Conservation (phyloP, 2,888 invertebrate genomes). For the Cepaea hortensis region DNA sequence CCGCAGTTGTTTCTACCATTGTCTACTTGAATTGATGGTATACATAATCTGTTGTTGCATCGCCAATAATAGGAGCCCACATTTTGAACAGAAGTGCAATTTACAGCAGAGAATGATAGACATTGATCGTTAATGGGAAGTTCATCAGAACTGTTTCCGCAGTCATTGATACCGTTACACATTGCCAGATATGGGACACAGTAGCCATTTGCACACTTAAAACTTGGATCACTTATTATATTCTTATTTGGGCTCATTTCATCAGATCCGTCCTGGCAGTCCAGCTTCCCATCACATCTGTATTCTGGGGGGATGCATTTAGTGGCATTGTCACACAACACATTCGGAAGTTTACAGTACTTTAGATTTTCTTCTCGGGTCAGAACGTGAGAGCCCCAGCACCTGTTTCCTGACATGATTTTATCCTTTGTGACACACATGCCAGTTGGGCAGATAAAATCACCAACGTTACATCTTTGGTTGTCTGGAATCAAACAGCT, state of each 20-base stretch:
- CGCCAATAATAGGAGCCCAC: background rate
- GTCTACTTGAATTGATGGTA: background rate
- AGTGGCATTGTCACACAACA: background rate
- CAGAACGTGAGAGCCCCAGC: background rate
- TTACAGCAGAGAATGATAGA: too few relatives aligned
- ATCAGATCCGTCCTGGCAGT: conserved; percentile 14
- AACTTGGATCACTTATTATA: background rate
- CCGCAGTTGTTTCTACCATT: conserved; percentile 20
- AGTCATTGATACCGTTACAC: conserved; percentile 18
- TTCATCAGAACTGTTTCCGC: conserved; percentile 22
- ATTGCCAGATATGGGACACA: background rate
- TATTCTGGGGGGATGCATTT: background rate
- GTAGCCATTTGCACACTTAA: conserved; percentile 2
- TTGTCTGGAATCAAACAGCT: background rate
- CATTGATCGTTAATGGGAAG: background rate
- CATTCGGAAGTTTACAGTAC: background rate
- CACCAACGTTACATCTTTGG: background rate
- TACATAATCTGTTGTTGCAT: too few relatives aligned
- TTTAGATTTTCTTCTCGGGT: background rate
- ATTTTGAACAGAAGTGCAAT: background rate
- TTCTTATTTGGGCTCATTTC: background rate
- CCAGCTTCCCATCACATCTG: background rate
- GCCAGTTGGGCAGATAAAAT: conserved; percentile 4
- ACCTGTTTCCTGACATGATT: background rate
- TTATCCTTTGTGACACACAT: background rate